These are phyloP conservation scores for Hymenochirus boettgeri DNA, from an alignment of 2,113 vertebrate genomes.

Conservation along the genomic window DNA sequence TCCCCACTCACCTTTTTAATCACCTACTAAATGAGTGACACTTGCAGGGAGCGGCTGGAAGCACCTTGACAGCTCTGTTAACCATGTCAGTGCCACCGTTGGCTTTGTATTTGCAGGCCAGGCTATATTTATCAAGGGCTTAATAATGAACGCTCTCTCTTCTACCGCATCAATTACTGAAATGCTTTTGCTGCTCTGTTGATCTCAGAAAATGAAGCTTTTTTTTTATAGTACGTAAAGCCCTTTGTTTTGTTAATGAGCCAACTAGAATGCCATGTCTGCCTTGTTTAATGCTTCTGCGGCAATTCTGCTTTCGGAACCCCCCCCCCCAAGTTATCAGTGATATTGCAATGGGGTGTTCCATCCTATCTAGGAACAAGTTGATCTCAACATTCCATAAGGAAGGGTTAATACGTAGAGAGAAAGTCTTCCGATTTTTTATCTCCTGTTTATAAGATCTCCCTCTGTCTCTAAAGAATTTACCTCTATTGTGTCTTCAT, in stretches of 20 bases:
- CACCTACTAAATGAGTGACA: conserved; percentile 29
- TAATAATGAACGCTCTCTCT: not conserved
- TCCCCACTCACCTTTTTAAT: conserved; percentile 9
- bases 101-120: not conserved
- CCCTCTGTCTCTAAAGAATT: no score
- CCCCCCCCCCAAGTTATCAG: not conserved
- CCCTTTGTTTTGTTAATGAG: conserved; percentile 15
- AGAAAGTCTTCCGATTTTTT: no score
- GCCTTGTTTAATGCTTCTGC: not conserved
- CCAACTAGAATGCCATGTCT: conserved; percentile 2
- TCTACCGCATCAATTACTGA: not conserved
- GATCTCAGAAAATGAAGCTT: conserved; percentile 9
- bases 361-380: not conserved
- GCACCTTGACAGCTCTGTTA: conserved; percentile 5
- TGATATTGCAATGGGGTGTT: not conserved
- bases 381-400: no score
- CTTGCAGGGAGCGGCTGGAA: not conserved
- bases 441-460: no score
- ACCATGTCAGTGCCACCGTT: not conserved
- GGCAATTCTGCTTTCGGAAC: not conserved
- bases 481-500: no score
- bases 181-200: conserved; percentile 22
- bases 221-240: conserved; percentile 28
- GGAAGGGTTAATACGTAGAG: no score
- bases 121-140: not conserved